A percentile compares a stretch with the other conserved stretches of the same genome.
Conservation (phyloP, 2,888 invertebrate genomes). For the Chrysolina haemoptera region DNA sequence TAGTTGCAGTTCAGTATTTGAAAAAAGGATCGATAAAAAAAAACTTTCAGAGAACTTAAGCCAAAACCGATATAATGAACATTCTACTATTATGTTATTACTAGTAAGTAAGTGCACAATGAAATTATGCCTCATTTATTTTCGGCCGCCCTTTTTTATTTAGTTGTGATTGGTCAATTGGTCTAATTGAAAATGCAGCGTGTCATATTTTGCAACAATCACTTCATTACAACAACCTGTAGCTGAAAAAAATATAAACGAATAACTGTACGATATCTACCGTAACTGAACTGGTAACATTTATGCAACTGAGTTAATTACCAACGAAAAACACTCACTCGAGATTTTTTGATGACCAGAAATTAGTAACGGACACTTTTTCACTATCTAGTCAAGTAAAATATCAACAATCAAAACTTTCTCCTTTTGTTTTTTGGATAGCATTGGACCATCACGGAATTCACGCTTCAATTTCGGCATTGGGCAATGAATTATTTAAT, state of each 20-base stretch:
- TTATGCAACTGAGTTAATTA: conserved; percentile 7
- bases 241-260: background rate
- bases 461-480: conserved; percentile 11
- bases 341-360: background rate
- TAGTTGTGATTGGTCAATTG: too few species aligned
- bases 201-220: background rate
- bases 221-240: background rate
- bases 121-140: too few species aligned
- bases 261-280: background rate
- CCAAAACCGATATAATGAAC: too few species aligned
- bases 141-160: too few species aligned
- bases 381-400: conserved; percentile 11
- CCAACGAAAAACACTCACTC: background rate
- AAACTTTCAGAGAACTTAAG: too few species aligned
- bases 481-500: conserved; percentile 19
- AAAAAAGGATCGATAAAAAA: too few species aligned
- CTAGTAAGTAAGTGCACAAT: too few species aligned
- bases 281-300: background rate
- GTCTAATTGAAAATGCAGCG: too few species aligned
- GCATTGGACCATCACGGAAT: conserved; percentile 27
- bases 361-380: background rate
- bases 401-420: conserved; percentile 25
- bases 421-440: conserved; percentile 5
- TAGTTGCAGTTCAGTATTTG: too few species aligned
- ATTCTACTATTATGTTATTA: too few species aligned